phyloP scores from a whole-genome alignment of 1,140 invertebrate species.

The Drosophila oshimai region DNA sequence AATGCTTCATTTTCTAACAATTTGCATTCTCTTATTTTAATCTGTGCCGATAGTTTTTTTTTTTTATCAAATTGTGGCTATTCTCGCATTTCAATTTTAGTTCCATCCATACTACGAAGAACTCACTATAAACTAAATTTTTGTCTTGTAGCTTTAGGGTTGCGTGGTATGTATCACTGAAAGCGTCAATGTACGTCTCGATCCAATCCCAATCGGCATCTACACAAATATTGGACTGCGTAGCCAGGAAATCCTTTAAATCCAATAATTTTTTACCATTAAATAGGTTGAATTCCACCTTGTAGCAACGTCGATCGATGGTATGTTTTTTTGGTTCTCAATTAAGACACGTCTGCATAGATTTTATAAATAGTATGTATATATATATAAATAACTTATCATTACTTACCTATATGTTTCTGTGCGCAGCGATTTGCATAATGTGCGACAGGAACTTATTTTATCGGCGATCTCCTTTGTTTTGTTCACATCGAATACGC shows the following conservation, averaged over 20 bases:
- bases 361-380: background rate
- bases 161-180: constrained; percentile 25
- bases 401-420: constrained; percentile 24
- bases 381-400: constrained; percentile 2
- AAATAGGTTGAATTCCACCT: constrained; percentile 16
- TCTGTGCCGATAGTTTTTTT: constrained; percentile 18
- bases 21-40: constrained; percentile 15
- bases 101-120: constrained; percentile 31
- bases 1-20: constrained; percentile 26
- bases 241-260: constrained; percentile 3
- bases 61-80: constrained; percentile 10
- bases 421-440: constrained; percentile 17
- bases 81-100: constrained; percentile 29
- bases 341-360: background rate
- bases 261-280: constrained; percentile 23
- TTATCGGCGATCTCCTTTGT: constrained; percentile 20
- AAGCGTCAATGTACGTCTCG: no score
- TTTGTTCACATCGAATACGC: constrained; percentile 22
- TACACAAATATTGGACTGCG: background rate
- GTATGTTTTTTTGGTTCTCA: background rate
- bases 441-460: constrained; percentile 13
- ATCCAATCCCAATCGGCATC: constrained; percentile 24
- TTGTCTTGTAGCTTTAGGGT: constrained; percentile 23
- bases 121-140: constrained; percentile 29
- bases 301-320: constrained; percentile 20